These are phyloP conservation scores for Corydoras maculifer DNA, from an alignment of 2,113 vertebrate species.

Conservation along the genomic window DNA sequence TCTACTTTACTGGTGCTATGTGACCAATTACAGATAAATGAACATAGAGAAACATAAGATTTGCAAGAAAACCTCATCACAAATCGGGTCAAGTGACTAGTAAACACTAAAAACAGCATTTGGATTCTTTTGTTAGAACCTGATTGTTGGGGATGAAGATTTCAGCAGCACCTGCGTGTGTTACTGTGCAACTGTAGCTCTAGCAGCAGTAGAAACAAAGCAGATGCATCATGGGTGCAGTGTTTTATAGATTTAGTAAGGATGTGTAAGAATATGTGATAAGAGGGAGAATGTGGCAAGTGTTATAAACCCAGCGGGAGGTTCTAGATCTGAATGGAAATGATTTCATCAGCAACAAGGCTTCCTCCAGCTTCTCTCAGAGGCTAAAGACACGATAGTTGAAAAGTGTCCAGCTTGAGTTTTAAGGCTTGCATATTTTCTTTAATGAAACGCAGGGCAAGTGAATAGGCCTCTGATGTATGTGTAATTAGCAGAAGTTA, in stretches of 20 bases:
- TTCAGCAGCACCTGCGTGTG: conserved; percentile 41
- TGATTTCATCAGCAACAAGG: conserved; percentile 29
- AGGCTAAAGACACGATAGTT: conserved; percentile 16
- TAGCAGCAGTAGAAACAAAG: conserved; percentile 57
- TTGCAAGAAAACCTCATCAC: too few relatives aligned
- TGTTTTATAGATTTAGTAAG: conserved; percentile 33
- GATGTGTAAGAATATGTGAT: conserved; percentile 30
- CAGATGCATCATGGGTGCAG: conserved; percentile 47
- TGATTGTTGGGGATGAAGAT: conserved; percentile 29
- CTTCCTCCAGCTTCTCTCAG: conserved; percentile 24
- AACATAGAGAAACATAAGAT: too few relatives aligned
- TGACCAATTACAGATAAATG: too few relatives aligned
- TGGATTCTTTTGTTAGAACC: conserved; percentile 16
- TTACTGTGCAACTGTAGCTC: conserved; percentile 47
- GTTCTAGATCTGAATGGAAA: conserved; percentile 39
- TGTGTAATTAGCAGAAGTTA: conserved; percentile 39
- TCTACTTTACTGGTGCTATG: too few relatives aligned
- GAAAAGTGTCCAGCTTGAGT: conserved; percentile 29
- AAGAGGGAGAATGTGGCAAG: conserved; percentile 32
- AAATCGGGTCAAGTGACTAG: background rate
- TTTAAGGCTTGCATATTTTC: conserved; percentile 23
- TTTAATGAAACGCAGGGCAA: conserved; percentile 32
- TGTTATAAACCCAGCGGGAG: conserved; percentile 34
- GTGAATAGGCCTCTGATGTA: conserved; percentile 25
- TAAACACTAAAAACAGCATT: conserved; percentile 47